These are phyloP conservation scores for Cossypha polioptera DNA, from an alignment of 2,797 vertebrate genomes.

Conservation along the genomic window DNA sequence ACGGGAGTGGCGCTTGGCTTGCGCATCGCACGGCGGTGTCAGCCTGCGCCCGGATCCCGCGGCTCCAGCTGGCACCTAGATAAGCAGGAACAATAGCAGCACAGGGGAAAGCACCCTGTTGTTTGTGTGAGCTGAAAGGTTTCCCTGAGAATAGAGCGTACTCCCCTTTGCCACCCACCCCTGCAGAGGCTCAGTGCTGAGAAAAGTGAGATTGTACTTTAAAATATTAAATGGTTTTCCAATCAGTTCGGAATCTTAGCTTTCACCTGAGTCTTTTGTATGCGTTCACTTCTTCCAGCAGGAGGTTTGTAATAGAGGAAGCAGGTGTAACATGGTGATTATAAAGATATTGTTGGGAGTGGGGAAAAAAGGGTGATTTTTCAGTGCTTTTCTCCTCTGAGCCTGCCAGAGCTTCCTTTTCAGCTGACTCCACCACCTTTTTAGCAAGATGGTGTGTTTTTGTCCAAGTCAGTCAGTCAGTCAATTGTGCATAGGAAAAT, in stretches of 20 bases:
- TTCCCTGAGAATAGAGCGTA: background rate
- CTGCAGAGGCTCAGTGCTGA: background rate
- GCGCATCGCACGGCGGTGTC: background rate
- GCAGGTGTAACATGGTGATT: constrained; percentile 71
- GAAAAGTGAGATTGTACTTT: constrained; percentile 41
- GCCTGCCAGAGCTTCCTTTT: constrained; percentile 40
- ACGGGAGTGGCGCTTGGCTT: background rate
- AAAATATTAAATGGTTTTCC: constrained; percentile 44
- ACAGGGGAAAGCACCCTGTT: background rate
- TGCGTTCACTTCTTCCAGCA: constrained; percentile 54
- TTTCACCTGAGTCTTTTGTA: constrained; percentile 30
- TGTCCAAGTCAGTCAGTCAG: background rate
- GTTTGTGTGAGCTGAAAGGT: constrained; percentile 3
- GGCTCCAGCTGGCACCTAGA: background rate
- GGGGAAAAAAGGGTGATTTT: background rate
- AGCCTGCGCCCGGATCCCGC: background rate
- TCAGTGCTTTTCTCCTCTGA: constrained; percentile 40
- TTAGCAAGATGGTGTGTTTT: constrained; percentile 46
- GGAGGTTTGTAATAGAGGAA: constrained; percentile 74
- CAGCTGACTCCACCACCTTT: constrained; percentile 19
- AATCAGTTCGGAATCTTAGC: constrained; percentile 19
- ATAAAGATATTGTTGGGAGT: constrained; percentile 28
- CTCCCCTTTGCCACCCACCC: background rate
- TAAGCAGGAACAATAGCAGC: constrained; percentile 14
- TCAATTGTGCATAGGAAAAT: background rate